phyloP scores from a whole-genome alignment of 1,140 invertebrate genomes.

The Euschistus heros region DNA sequence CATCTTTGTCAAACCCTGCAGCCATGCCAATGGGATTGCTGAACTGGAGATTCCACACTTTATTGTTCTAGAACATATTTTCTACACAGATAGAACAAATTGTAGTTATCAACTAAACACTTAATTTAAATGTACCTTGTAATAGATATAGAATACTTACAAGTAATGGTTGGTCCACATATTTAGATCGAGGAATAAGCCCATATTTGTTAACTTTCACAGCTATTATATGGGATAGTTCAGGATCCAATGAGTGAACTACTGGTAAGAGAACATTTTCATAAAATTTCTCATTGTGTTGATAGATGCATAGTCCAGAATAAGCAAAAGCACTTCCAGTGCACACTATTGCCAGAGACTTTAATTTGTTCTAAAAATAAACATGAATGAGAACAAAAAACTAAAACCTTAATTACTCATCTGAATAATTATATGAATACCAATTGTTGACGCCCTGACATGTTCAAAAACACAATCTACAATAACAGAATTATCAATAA shows the following conservation, averaged over 20 bases:
- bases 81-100: slow-evolving; percentile 8
- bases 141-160: slow-evolving; percentile 37
- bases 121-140: slow-evolving; percentile 26
- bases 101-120: slow-evolving; percentile 17
- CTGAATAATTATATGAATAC: too few species aligned
- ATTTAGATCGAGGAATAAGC: slow-evolving; percentile 47
- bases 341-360: slow-evolving; percentile 39
- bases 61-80: slow-evolving; percentile 44
- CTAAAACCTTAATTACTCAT: slow-evolving; percentile 6
- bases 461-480: too few species aligned
- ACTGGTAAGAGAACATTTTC: slow-evolving; percentile 57
- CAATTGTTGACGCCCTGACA: too few species aligned
- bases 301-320: slow-evolving; percentile 50
- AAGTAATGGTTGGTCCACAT: slow-evolving; percentile 48
- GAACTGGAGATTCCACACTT: slow-evolving; percentile 59
- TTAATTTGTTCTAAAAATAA: slow-evolving; percentile 42
- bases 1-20: slow-evolving; percentile 97
- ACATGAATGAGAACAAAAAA: neutral
- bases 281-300: slow-evolving; percentile 69
- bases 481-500: too few species aligned
- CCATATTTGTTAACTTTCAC: slow-evolving; percentile 63
- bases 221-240: slow-evolving; percentile 66
- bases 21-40: slow-evolving; percentile 89
- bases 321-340: slow-evolving; percentile 49
- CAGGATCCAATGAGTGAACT: slow-evolving; percentile 54